A percentile compares a stretch with the other conserved stretches of the same genome.
These are phyloP conservation scores for Plemyria rubiginata DNA, from an alignment of 2,888 invertebrate genomes.

Conservation along the genomic window DNA sequence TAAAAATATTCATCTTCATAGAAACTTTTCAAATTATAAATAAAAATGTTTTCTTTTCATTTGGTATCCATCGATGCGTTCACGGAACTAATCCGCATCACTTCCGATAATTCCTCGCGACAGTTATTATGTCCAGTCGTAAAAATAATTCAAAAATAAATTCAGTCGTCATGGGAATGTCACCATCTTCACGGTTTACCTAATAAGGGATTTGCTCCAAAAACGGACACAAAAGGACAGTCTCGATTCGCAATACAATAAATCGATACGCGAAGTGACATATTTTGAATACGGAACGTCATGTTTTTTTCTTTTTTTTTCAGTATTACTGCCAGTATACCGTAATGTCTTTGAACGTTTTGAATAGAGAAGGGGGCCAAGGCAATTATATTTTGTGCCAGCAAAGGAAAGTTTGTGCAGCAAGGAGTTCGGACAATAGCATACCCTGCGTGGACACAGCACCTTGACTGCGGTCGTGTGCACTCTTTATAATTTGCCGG, in stretches of 20 bases:
- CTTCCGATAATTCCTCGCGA: conserved; percentile 65
- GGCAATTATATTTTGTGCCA: conserved; percentile 76
- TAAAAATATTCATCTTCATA: conserved; percentile 27
- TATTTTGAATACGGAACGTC: conserved; percentile 81
- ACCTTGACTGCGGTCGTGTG: conserved; percentile 73
- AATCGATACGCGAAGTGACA: conserved; percentile 78
- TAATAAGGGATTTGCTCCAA: conserved; percentile 70
- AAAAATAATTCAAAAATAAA: conserved; percentile 69
- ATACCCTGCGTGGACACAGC: conserved; percentile 48
- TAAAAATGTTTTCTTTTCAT: conserved; percentile 41
- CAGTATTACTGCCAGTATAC: conserved; percentile 44
- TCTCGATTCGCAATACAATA: conserved; percentile 69
- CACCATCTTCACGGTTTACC: conserved; percentile 71
- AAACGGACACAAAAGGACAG: conserved; percentile 58
- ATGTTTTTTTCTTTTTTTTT: conserved; percentile 65
- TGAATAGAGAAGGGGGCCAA: conserved; percentile 69
- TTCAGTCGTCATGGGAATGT: conserved; percentile 82
- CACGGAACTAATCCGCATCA: conserved; percentile 74
- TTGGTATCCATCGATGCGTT: conserved; percentile 58
- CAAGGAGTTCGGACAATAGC: conserved; percentile 67
- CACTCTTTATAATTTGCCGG: conserved; percentile 61
- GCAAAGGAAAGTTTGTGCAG: conserved; percentile 56
- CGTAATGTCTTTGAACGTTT: conserved; percentile 45
- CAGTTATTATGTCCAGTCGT: conserved; percentile 67
- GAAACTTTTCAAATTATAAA: conserved; percentile 15